These are phyloP conservation scores for Aix galericulata DNA, from an alignment of 2,113 vertebrate species.

Conservation along the genomic window DNA sequence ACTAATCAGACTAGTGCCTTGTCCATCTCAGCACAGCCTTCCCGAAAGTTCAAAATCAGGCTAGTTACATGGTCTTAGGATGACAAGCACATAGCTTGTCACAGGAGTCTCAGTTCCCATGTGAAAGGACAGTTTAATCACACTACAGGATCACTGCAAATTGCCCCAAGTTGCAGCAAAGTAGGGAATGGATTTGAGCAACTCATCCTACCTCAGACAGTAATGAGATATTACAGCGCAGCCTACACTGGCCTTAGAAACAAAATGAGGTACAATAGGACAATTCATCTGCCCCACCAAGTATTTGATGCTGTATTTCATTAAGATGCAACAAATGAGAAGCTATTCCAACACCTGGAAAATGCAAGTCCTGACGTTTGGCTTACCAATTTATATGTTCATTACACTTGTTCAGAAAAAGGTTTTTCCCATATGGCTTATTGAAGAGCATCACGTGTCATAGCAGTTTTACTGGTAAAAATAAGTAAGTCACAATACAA, in stretches of 20 bases:
- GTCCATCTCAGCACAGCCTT: neutral
- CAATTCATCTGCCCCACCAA: neutral
- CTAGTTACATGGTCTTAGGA: neutral
- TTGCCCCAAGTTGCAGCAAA: neutral
- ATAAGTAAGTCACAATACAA: neutral
- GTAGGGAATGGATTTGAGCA: neutral
- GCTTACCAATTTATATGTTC: rapidly evolving
- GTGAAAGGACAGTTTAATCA: neutral
- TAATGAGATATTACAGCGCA: neutral
- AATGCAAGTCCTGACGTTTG: neutral
- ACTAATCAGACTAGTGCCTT: slow-evolving; percentile 1
- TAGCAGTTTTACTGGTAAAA: neutral
- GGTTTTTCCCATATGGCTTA: neutral
- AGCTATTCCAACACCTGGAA: neutral
- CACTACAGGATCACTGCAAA: neutral
- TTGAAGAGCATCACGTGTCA: neutral
- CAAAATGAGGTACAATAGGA: rapidly evolving
- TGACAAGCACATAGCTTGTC: neutral
- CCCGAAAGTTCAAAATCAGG: slow-evolving; percentile 13
- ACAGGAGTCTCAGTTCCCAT: neutral
- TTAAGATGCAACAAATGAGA: neutral
- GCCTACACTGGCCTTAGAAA: neutral
- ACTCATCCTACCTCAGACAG: neutral
- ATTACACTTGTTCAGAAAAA: neutral
- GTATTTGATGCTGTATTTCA: neutral